Percentiles rank a stretch among this genome's conserved stretches.
These are phyloP conservation scores for Pitangus sulphuratus DNA, from an alignment of 2,797 vertebrate species.

Conservation along the genomic window DNA sequence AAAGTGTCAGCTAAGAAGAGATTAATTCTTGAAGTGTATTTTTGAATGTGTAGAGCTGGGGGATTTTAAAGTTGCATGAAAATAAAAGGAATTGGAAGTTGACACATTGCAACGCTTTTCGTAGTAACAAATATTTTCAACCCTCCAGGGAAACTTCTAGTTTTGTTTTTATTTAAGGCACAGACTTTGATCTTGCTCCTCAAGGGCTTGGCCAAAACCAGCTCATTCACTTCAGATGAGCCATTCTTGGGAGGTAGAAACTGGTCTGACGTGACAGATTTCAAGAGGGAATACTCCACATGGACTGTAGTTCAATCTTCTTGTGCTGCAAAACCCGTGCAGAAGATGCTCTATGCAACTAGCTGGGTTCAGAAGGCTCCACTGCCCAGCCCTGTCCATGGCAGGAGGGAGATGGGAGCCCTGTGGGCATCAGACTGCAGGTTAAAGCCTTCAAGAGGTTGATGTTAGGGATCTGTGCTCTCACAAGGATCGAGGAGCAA, in stretches of 20 bases:
- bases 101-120: neutral
- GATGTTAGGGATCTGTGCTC: neutral
- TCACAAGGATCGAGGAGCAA: neutral
- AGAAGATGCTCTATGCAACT: neutral
- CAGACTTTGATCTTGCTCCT: neutral
- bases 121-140: neutral
- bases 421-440: neutral
- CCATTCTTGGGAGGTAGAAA: neutral
- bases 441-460: neutral
- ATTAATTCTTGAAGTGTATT: constrained; percentile 38
- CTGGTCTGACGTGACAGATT: neutral
- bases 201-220: neutral
- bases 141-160: neutral
- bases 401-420: neutral
- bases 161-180: neutral
- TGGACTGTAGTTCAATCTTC: neutral
- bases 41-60: neutral
- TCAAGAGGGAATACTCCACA: neutral
- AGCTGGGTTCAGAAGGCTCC: neutral
- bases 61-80: neutral
- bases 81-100: constrained; percentile 3
- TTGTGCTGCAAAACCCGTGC: neutral
- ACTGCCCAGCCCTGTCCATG: neutral
- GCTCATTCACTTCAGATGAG: neutral
- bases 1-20: constrained; percentile 28